These are phyloP conservation scores for Phocides pigmalion DNA, from an alignment of 1,140 invertebrate genomes.

Conservation along the genomic window DNA sequence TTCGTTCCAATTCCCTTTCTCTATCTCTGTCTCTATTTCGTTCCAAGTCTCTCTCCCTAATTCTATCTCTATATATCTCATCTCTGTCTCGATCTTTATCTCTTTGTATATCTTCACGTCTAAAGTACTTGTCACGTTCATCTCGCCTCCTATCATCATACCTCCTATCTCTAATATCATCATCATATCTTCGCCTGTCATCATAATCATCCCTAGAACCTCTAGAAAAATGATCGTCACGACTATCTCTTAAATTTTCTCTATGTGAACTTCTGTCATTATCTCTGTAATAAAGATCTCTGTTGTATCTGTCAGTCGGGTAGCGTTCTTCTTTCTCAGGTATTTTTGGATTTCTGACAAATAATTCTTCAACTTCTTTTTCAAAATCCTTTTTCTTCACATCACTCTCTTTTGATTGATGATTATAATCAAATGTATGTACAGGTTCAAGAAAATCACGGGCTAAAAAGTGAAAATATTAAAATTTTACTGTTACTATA, in stretches of 20 bases:
- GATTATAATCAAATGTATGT: conserved; percentile 86
- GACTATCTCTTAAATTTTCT: conserved; percentile 45
- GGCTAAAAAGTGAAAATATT: conserved; percentile 62
- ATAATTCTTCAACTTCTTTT: conserved; percentile 67
- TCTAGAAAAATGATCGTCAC: conserved; percentile 43
- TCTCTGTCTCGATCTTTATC: conserved; percentile 46
- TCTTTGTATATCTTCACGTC: conserved; percentile 57
- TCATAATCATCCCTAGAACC: conserved; percentile 48
- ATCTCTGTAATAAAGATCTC: conserved; percentile 47
- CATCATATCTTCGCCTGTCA: conserved; percentile 58
- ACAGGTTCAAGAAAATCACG: conserved; percentile 83
- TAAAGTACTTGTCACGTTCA: conserved; percentile 62
- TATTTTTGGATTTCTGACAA: conserved; percentile 52
- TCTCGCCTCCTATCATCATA: conserved; percentile 66
- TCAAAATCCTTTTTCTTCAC: conserved; percentile 64
- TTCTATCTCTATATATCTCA: conserved; percentile 25
- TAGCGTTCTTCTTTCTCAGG: conserved; percentile 40
- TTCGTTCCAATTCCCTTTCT: conserved; percentile 23
- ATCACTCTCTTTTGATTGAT: conserved; percentile 79
- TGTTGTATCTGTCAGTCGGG: conserved; percentile 32
- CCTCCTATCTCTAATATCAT: conserved; percentile 43
- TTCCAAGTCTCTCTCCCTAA: conserved; percentile 17
- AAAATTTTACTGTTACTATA: background rate
- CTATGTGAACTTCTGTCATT: conserved; percentile 49
- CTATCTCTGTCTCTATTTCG: conserved; percentile 31